Conservation (phyloP, 2,797 vertebrate species). For the Trematomus bernacchii region DNA sequence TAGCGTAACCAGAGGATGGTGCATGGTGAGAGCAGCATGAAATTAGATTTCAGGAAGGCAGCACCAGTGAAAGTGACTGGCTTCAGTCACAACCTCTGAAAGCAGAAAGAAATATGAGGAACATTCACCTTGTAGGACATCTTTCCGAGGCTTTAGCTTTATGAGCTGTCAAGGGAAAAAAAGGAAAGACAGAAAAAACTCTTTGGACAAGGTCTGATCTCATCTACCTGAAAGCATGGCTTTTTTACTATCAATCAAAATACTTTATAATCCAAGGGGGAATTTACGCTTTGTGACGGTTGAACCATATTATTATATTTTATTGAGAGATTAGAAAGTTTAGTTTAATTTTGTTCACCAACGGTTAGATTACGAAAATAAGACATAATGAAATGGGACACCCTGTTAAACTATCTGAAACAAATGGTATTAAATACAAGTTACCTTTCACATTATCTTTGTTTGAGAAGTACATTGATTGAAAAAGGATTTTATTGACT, state of each 20-base stretch:
- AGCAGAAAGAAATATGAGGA: conserved; percentile 23
- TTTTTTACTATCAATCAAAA: neutral
- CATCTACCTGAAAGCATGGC: neutral
- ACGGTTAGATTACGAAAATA: no score
- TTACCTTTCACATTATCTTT: no score
- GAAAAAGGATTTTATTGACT: no score
- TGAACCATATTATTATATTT: no score
- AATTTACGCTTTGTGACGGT: no score
- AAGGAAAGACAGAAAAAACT: neutral
- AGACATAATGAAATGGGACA: no score
- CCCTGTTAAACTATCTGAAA: no score
- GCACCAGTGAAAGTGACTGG: conserved; percentile 79
- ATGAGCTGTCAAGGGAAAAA: conserved; percentile 13
- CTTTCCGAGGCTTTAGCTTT: conserved; percentile 40
- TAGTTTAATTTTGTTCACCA: no score
- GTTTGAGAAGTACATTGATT: no score
- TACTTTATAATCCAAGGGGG: no score
- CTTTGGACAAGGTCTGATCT: neutral
- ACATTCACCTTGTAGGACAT: conserved; percentile 31
- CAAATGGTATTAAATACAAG: no score
- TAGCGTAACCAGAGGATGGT: conserved; percentile 65
- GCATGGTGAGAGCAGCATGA: conserved; percentile 77
- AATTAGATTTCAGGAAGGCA: conserved; percentile 80
- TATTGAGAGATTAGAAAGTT: no score
- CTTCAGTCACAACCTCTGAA: conserved; percentile 61